phyloP scores from a whole-genome alignment of 2,797 vertebrate genomes.

The Takifugu ocellatus region DNA sequence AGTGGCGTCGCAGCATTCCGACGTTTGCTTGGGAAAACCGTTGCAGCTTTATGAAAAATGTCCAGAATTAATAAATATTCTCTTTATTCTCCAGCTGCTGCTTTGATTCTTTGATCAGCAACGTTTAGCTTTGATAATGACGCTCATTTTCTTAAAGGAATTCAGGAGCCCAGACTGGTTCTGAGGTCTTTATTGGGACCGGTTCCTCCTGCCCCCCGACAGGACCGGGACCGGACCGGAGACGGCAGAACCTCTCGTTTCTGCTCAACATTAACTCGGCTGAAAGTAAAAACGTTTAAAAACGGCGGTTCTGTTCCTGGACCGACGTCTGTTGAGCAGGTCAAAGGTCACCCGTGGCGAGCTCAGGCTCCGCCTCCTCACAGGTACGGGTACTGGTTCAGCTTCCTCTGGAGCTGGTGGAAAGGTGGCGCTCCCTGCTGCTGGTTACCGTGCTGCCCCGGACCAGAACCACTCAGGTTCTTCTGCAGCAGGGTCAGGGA shows the following conservation, averaged over 20 bases:
- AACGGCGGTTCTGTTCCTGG: background rate
- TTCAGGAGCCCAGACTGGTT: no score
- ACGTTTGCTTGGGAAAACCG: no score
- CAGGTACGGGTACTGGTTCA: constrained; percentile 90
- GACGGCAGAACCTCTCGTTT: no score
- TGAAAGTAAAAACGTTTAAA: constrained; percentile 2
- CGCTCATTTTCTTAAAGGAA: no score
- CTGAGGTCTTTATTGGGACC: no score
- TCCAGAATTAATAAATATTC: constrained; percentile 60
- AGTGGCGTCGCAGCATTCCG: no score
- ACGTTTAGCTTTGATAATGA: background rate
- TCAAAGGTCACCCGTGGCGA: constrained; percentile 25
- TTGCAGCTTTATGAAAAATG: constrained; percentile 54
- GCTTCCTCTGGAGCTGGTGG: constrained; percentile 85
- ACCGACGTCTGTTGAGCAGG: background rate
- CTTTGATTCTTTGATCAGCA: background rate
- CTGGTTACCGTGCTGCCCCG: constrained; percentile 80
- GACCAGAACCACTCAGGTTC: constrained; percentile 81
- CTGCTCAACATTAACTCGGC: no score
- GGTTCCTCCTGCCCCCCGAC: no score
- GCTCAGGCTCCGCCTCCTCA: constrained; percentile 38
- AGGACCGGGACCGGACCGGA: no score
- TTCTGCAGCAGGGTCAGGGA: constrained; percentile 93
- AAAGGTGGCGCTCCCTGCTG: constrained; percentile 89
- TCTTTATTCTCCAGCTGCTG: constrained; percentile 31